Evolutionary conservation across 2,797 vertebrate species (phyloP).

Genomic region (Platyrinchus mystaceus): DNA sequence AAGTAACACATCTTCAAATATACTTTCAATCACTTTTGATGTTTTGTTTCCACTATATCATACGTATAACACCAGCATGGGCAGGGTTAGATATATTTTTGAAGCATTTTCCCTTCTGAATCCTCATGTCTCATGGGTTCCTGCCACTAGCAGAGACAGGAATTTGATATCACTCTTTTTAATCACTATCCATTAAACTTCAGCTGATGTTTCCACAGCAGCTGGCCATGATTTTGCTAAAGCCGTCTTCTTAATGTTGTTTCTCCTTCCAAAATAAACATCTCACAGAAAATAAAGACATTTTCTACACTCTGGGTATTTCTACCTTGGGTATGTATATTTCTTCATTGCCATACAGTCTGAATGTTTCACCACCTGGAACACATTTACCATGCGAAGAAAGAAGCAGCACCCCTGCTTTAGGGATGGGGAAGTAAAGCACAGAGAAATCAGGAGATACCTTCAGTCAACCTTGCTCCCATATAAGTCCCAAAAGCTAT

Average conservation of each 20-base stretch:
- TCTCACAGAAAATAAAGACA: background rate
- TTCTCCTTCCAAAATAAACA: background rate
- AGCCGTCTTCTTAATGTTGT: background rate
- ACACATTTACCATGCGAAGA: background rate
- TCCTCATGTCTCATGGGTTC: background rate
- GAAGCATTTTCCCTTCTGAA: background rate
- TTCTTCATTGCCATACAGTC: background rate
- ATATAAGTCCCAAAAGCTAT: background rate
- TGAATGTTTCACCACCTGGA: background rate
- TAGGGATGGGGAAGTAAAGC: background rate
- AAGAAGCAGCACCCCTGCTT: background rate
- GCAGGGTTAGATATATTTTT: background rate
- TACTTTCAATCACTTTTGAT: constrained; percentile 26
- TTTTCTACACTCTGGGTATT: background rate
- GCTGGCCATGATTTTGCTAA: background rate
- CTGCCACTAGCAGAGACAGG: background rate
- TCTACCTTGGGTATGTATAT: background rate
- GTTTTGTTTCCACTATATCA: constrained; percentile 16
- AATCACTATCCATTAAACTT: background rate
- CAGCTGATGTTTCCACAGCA: background rate
- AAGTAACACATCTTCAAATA: constrained; percentile 52
- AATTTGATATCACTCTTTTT: background rate
- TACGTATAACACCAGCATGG: background rate
- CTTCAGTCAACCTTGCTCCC: background rate
- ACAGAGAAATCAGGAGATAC: background rate